phyloP scores from a whole-genome alignment of 2,797 vertebrate genomes.

The Hippoglossus hippoglossus region DNA sequence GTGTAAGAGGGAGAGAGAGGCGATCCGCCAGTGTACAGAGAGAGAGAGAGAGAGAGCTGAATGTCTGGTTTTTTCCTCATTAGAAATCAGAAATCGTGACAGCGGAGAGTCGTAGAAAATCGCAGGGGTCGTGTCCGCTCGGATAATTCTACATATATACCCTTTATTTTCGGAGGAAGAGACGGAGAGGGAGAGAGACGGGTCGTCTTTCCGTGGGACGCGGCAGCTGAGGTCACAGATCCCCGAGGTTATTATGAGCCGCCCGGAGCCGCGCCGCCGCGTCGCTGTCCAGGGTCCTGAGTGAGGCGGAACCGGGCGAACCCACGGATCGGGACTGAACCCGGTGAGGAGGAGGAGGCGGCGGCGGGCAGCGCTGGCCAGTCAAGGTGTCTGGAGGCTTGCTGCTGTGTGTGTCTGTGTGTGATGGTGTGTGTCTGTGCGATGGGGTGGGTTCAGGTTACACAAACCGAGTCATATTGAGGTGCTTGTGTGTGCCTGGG shows the following conservation, averaged over 20 bases:
- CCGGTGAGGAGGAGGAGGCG: conserved; percentile 78
- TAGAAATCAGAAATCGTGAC: conserved; percentile 33
- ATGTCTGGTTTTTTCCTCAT: conserved; percentile 45
- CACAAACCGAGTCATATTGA: background rate
- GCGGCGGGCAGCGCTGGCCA: conserved; percentile 13
- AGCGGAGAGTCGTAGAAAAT: conserved; percentile 16
- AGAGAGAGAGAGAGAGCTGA: conserved; percentile 26
- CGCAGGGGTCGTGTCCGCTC: background rate
- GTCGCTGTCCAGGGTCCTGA: conserved; percentile 86
- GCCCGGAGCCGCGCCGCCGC: conserved; percentile 86
- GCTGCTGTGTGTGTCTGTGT: background rate
- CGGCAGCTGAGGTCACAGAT: conserved; percentile 43
- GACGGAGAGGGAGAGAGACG: too few relatives aligned
- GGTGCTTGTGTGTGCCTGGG: conserved; percentile 5
- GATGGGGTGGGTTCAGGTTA: too few relatives aligned
- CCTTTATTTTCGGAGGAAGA: too few relatives aligned
- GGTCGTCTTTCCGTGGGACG: too few relatives aligned
- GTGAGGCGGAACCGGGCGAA: conserved; percentile 78
- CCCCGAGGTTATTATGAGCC: conserved; percentile 78
- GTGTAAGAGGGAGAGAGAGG: conserved; percentile 46
- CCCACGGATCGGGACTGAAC: conserved; percentile 75
- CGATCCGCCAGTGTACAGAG: conserved; percentile 25
- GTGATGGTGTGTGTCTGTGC: too few relatives aligned
- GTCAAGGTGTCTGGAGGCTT: conserved; percentile 7
- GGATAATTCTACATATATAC: background rate